Conservation (phyloP, 2,113 vertebrate genomes). For the Paedocypris sp. region DNA sequence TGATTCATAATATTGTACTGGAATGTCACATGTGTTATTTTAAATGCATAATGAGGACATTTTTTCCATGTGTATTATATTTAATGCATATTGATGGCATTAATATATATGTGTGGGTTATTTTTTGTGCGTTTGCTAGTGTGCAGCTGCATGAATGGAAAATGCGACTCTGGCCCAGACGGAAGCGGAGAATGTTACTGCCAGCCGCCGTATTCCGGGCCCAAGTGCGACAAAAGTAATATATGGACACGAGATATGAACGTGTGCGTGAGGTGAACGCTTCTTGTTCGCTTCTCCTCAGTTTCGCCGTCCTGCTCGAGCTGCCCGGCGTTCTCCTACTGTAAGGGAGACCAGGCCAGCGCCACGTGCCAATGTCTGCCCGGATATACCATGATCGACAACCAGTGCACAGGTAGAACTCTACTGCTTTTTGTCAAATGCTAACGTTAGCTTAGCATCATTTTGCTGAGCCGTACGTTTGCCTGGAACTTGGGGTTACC, state of each 20-base stretch:
- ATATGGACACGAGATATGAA: no score
- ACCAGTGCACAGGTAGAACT: constrained; percentile 50
- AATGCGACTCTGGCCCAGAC: constrained; percentile 62
- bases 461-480: no score
- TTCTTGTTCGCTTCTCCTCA: constrained; percentile 46
- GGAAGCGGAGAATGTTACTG: constrained; percentile 78
- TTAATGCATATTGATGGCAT: no score
- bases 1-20: no score
- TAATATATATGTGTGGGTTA: no score
- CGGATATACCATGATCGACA: constrained; percentile 51
- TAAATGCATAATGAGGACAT: no score
- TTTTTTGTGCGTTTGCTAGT: constrained; percentile 49
- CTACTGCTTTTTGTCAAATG: no score
- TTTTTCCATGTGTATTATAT: no score
- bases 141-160: constrained; percentile 73
- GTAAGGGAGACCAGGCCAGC: constrained; percentile 46
- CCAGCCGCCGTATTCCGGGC: constrained; percentile 77
- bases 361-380: constrained; percentile 69
- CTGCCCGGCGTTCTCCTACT: constrained; percentile 65
- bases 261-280: no score
- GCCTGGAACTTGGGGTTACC: no score
- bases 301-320: constrained; percentile 62
- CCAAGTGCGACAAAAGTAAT: constrained; percentile 75
- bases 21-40: no score
- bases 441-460: no score